A percentile compares a stretch with the other conserved stretches of the same genome.
These are phyloP conservation scores for Steinernema scapterisci DNA, from an alignment of 2,888 invertebrate genomes.

Conservation along the genomic window DNA sequence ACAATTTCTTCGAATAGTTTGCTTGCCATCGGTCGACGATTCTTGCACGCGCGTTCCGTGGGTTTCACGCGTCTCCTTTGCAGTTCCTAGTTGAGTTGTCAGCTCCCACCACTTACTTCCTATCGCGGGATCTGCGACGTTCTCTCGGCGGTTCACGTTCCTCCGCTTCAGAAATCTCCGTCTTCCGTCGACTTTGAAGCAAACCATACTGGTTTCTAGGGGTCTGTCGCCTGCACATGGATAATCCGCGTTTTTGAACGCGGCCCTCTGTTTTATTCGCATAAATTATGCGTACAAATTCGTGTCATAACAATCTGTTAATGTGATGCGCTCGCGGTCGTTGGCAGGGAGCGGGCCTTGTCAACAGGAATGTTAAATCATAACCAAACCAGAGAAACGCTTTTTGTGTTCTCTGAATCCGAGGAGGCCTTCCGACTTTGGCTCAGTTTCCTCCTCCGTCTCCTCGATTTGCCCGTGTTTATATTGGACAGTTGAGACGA, in stretches of 20 bases:
- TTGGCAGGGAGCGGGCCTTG: not conserved
- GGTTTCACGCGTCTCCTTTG: no score
- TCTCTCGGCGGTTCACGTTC: not conserved
- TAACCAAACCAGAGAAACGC: not conserved
- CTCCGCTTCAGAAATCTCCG: not conserved
- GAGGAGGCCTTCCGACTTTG: not conserved
- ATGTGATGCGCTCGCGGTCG: slow-evolving; percentile 14
- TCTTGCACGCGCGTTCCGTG: not conserved
- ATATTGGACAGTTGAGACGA: slow-evolving; percentile 19
- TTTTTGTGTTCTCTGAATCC: not conserved
- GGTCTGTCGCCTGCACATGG: not conserved
- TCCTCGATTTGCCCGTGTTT: not conserved
- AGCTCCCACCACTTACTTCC: no score
- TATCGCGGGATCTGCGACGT: not conserved
- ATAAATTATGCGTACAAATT: slow-evolving; percentile 21
- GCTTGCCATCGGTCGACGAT: not conserved
- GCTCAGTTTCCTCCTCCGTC: not conserved
- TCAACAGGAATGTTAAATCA: slow-evolving; percentile 28
- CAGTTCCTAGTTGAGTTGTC: no score
- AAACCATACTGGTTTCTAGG: not conserved
- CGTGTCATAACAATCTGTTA: slow-evolving; percentile 26
- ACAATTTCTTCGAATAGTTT: not conserved
- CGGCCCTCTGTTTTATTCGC: not conserved
- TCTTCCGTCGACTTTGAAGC: not conserved
- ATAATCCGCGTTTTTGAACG: not conserved